These are phyloP conservation scores for Agrotis ipsilon DNA, from an alignment of 2,888 invertebrate species.

Conservation along the genomic window DNA sequence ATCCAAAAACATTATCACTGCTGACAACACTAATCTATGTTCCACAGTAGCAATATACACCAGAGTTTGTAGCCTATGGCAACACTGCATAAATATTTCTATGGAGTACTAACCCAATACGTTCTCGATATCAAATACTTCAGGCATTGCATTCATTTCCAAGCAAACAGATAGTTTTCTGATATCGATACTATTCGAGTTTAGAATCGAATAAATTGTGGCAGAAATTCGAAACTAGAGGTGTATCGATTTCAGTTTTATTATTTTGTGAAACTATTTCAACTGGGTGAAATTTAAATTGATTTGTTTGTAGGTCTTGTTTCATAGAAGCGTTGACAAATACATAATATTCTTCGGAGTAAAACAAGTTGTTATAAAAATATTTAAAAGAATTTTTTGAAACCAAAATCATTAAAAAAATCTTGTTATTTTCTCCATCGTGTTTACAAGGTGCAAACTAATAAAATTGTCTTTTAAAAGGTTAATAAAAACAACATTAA, in stretches of 20 bases:
- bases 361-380: too few species aligned
- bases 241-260: constrained; percentile 22
- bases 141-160: constrained; percentile 43
- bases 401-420: too few species aligned
- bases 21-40: constrained; percentile 42
- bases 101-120: constrained; percentile 51
- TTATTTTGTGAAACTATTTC: constrained; percentile 17
- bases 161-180: constrained; percentile 29
- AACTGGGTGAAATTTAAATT: too few species aligned
- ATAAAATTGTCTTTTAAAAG: too few species aligned
- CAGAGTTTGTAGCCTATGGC: constrained; percentile 37
- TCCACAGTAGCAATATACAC: constrained; percentile 20
- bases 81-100: constrained; percentile 42
- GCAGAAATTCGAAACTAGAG: constrained; percentile 23
- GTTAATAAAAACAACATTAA: too few species aligned
- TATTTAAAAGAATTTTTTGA: too few species aligned
- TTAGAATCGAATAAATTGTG: constrained; percentile 49
- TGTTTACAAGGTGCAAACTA: too few species aligned
- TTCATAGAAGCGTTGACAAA: too few species aligned
- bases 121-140: constrained; percentile 54
- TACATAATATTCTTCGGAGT: too few species aligned
- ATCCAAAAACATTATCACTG: constrained; percentile 24
- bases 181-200: constrained; percentile 48
- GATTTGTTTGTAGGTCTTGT: too few species aligned
- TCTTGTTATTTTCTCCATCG: too few species aligned